Conservation (phyloP, 2,888 invertebrate genomes). For the Pristionchus fissidentatus region DNA sequence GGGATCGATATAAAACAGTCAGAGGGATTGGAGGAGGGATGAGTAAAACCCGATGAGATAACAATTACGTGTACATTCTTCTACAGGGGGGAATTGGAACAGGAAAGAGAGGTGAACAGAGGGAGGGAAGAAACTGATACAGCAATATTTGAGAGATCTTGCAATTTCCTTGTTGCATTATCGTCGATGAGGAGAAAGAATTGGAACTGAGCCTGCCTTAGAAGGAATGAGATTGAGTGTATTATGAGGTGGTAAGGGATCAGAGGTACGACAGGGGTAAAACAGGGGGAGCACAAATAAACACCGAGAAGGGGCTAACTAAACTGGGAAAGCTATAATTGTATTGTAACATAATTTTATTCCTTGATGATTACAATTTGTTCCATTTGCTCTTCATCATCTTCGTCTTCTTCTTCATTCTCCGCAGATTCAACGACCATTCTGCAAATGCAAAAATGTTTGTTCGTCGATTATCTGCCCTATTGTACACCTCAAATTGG, state of each 20-base stretch:
- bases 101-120: neutral
- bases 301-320: neutral
- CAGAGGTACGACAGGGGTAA: neutral
- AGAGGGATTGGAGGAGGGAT: conserved; percentile 14
- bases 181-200: neutral
- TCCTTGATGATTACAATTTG: conserved; percentile 30
- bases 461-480: no score
- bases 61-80: neutral
- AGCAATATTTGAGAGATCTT: neutral
- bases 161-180: neutral
- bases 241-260: neutral
- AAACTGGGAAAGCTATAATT: no score
- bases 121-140: neutral
- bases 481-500: no score
- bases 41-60: conserved; percentile 18
- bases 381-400: conserved; percentile 23
- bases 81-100: neutral
- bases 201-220: neutral
- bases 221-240: neutral
- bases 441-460: no score
- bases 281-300: neutral
- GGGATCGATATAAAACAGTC: neutral
- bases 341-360: neutral
- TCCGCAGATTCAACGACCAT: neutral
- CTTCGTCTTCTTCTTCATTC: conserved; percentile 35